phyloP scores from a whole-genome alignment of 1,140 invertebrate species.

The Littorina saxatilis region DNA sequence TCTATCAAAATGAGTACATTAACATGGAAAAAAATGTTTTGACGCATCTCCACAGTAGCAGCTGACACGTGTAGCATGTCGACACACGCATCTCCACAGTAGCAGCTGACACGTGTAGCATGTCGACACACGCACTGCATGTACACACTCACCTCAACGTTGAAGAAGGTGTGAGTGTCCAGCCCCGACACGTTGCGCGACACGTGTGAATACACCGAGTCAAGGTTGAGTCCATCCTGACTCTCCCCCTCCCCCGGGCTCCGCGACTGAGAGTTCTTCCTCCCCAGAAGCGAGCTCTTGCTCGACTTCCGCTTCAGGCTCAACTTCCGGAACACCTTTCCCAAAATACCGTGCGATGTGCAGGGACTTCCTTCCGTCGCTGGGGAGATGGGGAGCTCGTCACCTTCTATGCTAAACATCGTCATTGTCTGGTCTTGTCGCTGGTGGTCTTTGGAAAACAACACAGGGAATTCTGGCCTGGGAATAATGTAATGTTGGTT shows the following conservation, averaged over 20 bases:
- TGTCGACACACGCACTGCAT: too few species aligned
- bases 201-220: neutral
- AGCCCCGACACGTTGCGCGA: conserved; percentile 4
- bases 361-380: conserved; percentile 18
- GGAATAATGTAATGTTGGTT: neutral
- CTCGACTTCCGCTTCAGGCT: conserved; percentile 30
- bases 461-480: neutral
- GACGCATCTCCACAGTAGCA: too few species aligned
- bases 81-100: too few species aligned
- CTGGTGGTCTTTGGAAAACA: neutral
- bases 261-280: neutral
- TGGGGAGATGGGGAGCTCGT: conserved; percentile 1
- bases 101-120: too few species aligned
- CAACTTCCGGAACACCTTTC: conserved; percentile 25
- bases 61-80: too few species aligned
- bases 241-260: too few species aligned
- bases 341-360: conserved; percentile 15
- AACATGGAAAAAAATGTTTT: too few species aligned
- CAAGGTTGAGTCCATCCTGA: conserved; percentile 10
- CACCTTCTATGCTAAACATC: neutral
- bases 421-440: neutral
- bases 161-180: conserved; percentile 31
- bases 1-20: too few species aligned
- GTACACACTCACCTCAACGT: conserved; percentile 33
- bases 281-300: neutral